Base-by-base conservation (phyloP, 92 coral and sea anemone genomes). In the Parazoanthus swiftii region DNA sequence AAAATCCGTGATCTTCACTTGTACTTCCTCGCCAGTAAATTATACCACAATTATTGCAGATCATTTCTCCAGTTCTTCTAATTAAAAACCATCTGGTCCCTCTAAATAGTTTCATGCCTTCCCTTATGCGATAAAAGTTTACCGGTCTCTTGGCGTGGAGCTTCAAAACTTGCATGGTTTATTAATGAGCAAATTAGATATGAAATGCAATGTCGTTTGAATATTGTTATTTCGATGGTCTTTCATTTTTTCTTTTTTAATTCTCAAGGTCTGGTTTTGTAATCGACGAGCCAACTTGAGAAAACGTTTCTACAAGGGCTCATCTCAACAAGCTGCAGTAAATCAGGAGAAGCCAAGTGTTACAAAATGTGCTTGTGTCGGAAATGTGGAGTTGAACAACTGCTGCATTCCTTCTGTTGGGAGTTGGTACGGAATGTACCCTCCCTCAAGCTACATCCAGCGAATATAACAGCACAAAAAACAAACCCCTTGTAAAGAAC, bases 221-320 rank as follows among this genome's bases (percentile, higher is more conserved):
- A 8, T 63, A 3, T 14, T 63, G 21, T 7, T 2, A 4, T 3
- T 20, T 20, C 20, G 29, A 75, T 36, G 26, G 5, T 38, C 44
- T 35, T 35, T n/a, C n/a, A n/a, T n/a, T n/a, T n/a, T n/a, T n/a
- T n/a, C n/a, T n/a, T 16, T 76, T 38, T 76, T 39, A 3, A 36
- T 4, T 76, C 8, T 76, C 80, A 33, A 76, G 80, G 80, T 44
- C 23, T 76, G 80, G 80, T 76, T 76, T 76, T 76, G 54, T 33
- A 76, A 76, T 20, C 80, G 80, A 35, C 54, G 80, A 76, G 80
- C 80, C 43, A 76, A 37, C 54, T 16, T 20, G 80, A 76, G 80
- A 54, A 76, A 39, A 6, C 80, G 80, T 35, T 39, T 16, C n/a
- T 35, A 14, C 80, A 76, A 44, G 33, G 51, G 23, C 33, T 76